Evolutionary conservation across 2,888 invertebrate genomes (phyloP), one percentile per base, ranked within the genome.

Genomic region (Penaeus monodon): DNA sequence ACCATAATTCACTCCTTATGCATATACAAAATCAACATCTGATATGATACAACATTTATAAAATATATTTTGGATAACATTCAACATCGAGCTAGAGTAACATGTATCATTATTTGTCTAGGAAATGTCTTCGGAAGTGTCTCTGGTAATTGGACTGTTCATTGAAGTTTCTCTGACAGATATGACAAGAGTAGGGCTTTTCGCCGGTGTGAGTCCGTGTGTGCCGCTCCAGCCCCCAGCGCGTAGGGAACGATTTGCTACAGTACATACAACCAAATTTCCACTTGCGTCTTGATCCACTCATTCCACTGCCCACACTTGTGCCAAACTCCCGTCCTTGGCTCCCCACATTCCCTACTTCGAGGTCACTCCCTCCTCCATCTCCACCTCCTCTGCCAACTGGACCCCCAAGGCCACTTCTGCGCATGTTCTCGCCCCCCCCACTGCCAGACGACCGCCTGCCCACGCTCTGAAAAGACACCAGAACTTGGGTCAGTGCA

Each of bases 381-480:
- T 24, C 76, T 73, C 85, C 76, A 76, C 84, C 74, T 76, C 84
- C 74, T 33, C 65, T 64, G 24, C 80, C 80, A 64, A 57, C 63
- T 12, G 27, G 65, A 81, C 65, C 81, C 22, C 24, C 64, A 65
- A 12, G 44, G 68, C 44, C 84, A 84, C 83, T 68, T 80, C 80
- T 73, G 64, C 74, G 68, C 57, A 79, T 65, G 87, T 80, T 87
- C 83, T 84, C 83, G 79, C 87, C 80, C 79, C 83, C 83, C 87
- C 87, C 87, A 87, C 84, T 57, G 87, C 87, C 87, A 84, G 84
- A 87, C 84, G 83, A 84, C 84, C 87, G 83, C 87, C 87, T 87
- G 83, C 87, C 87, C 87, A 79, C 87, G 87, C 87, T 87, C 87
- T 87, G 87, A 87, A 87, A 87, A 87, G 87, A 87, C 83, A 87